Evolutionary conservation across 2,888 invertebrate genomes (phyloP).

Genomic region (Eilema griseolum): DNA sequence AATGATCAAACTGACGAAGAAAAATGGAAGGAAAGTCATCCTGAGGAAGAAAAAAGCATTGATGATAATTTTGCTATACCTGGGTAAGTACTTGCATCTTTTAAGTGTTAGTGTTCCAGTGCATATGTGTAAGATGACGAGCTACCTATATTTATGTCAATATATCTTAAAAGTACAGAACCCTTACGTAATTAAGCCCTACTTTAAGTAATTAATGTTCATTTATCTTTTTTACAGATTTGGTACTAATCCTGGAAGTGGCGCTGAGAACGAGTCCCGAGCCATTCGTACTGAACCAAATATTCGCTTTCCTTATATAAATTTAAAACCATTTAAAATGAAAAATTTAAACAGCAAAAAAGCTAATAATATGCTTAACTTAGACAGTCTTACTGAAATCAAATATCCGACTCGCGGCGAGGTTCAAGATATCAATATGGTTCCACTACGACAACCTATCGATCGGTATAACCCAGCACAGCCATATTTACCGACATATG

Average conservation of each 20-base stretch:
- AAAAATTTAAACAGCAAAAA: slow-evolving; percentile 72
- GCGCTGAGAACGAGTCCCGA: slow-evolving; percentile 81
- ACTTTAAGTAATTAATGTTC: slow-evolving; percentile 15
- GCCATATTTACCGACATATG: slow-evolving; percentile 75
- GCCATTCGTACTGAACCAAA: slow-evolving; percentile 80
- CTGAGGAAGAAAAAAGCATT: slow-evolving; percentile 48
- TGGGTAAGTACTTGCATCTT: slow-evolving; percentile 64
- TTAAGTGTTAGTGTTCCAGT: neutral
- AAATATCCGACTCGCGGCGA: slow-evolving; percentile 77
- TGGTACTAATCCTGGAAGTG: slow-evolving; percentile 73
- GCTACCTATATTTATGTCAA: neutral
- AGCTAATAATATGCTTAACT: slow-evolving; percentile 69
- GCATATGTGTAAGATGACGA: neutral
- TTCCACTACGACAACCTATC: slow-evolving; percentile 61
- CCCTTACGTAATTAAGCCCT: neutral
- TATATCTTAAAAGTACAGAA: neutral
- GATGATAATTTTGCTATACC: slow-evolving; percentile 78
- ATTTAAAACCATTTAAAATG: slow-evolving; percentile 80
- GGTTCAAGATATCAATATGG: slow-evolving; percentile 68
- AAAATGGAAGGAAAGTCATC: slow-evolving; percentile 33
- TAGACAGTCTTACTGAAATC: slow-evolving; percentile 68
- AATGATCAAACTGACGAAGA: slow-evolving; percentile 30
- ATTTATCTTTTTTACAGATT: slow-evolving; percentile 67
- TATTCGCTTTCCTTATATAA: slow-evolving; percentile 78
- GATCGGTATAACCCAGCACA: slow-evolving; percentile 85